Evolutionary conservation across 2,113 vertebrate species (phyloP).

Genomic region (Stictonetta naevosa): DNA sequence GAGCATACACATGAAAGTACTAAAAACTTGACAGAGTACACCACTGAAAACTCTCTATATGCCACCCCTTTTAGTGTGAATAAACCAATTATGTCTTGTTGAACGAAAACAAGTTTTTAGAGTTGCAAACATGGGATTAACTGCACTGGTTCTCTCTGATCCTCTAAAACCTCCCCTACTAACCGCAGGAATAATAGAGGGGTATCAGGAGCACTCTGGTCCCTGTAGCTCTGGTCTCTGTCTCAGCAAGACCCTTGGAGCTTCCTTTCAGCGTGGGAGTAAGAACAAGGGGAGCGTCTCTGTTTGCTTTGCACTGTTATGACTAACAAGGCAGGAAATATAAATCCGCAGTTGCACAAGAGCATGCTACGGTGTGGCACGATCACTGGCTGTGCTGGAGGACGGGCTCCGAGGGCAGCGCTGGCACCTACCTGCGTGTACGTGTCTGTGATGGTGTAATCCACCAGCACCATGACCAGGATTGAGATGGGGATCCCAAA

Average conservation of each 20-base stretch:
- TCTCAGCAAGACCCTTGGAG: neutral
- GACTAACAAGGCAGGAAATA: neutral
- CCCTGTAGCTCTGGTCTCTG: neutral
- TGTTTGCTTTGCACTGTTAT: neutral
- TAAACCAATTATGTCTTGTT: neutral
- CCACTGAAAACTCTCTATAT: neutral
- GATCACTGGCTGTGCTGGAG: neutral
- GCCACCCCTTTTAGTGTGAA: neutral
- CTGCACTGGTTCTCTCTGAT: neutral
- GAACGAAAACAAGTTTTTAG: neutral
- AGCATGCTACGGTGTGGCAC: neutral
- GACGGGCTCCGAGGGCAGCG: rapidly evolving
- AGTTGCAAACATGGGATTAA: neutral
- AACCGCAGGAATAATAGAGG: neutral
- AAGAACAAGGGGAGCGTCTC: neutral
- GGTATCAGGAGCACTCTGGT: neutral
- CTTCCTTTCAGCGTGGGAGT: neutral
- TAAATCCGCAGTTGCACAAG: neutral
- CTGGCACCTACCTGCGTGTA: constrained; percentile 89
- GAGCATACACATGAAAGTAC: neutral
- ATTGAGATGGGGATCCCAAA: constrained; percentile 99
- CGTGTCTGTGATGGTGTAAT: constrained; percentile 90
- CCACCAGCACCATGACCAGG: constrained; percentile 91
- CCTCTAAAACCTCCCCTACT: neutral
- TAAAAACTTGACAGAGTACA: neutral